Evolutionary conservation across 2,888 invertebrate species (phyloP).

Genomic region (Lepidocyrtoides sp.): DNA sequence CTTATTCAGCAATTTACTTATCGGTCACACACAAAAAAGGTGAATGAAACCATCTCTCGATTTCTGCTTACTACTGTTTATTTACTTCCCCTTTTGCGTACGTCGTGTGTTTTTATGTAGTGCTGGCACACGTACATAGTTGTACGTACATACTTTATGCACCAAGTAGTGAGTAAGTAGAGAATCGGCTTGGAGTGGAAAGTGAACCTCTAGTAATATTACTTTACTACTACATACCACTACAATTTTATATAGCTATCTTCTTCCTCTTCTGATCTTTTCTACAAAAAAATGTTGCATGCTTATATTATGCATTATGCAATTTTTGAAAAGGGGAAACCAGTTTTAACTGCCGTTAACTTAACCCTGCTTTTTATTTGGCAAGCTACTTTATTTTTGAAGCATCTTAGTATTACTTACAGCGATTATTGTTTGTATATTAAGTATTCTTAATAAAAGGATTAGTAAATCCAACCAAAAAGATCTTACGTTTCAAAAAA

Average conservation of each 20-base stretch:
- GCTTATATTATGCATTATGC: background rate
- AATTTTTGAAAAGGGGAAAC: constrained; percentile 37
- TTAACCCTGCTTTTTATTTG: constrained; percentile 52
- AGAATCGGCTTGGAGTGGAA: constrained; percentile 26
- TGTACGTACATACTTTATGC: background rate
- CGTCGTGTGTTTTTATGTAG: constrained; percentile 52
- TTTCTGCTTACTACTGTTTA: constrained; percentile 78
- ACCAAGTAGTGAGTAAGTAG: background rate
- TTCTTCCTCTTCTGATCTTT: background rate
- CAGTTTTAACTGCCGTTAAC: background rate
- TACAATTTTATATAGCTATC: background rate
- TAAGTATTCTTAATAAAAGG: background rate
- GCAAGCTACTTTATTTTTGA: constrained; percentile 37
- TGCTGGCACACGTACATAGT: constrained; percentile 1
- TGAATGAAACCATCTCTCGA: constrained; percentile 78
- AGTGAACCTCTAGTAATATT: background rate
- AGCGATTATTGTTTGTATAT: background rate
- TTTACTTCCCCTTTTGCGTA: constrained; percentile 77
- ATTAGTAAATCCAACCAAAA: constrained; percentile 6
- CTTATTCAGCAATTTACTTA: constrained; percentile 78
- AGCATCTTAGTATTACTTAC: constrained; percentile 48
- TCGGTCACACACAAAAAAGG: constrained; percentile 77
- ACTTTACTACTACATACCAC: background rate
- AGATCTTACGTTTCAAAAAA: constrained; percentile 71
- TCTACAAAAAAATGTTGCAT: background rate